These are phyloP conservation scores for Cremastobaeus sp. DNA, from an alignment of 2,888 invertebrate species.

Conservation along the genomic window DNA sequence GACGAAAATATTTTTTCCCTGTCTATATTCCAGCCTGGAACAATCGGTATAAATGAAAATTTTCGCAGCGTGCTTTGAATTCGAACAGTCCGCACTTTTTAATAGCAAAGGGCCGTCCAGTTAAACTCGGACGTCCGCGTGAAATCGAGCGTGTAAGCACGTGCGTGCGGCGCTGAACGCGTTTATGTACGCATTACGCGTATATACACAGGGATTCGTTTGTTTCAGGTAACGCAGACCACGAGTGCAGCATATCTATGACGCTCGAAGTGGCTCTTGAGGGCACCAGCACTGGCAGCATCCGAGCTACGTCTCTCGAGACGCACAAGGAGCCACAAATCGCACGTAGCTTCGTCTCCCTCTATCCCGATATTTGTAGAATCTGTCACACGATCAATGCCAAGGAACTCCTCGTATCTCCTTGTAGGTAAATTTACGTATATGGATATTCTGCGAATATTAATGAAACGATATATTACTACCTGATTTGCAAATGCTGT, in stretches of 20 bases:
- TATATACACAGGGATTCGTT: constrained; percentile 40
- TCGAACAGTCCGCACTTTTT: no score
- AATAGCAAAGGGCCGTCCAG: no score
- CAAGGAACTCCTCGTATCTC: constrained; percentile 82
- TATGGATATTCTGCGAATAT: constrained; percentile 53
- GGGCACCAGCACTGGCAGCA: constrained; percentile 65
- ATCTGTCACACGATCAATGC: constrained; percentile 81
- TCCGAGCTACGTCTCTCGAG: constrained; percentile 66
- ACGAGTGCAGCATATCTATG: constrained; percentile 66
- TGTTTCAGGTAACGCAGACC: constrained; percentile 67
- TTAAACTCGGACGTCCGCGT: no score
- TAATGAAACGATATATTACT: constrained; percentile 52
- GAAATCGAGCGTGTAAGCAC: constrained; percentile 29
- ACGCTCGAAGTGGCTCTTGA: constrained; percentile 66
- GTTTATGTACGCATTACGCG: constrained; percentile 27
- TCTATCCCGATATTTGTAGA: constrained; percentile 82
- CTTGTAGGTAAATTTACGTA: constrained; percentile 75
- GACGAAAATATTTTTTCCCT: no score
- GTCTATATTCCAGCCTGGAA: no score
- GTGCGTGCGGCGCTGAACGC: constrained; percentile 12
- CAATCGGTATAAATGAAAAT: no score
- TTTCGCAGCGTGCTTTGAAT: no score
- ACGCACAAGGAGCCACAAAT: constrained; percentile 64
- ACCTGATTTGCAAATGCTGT: constrained; percentile 41
- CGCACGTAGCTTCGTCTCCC: constrained; percentile 75